Base-by-base conservation (phyloP, 1,140 invertebrate genomes). In the Drosophila auraria region DNA sequence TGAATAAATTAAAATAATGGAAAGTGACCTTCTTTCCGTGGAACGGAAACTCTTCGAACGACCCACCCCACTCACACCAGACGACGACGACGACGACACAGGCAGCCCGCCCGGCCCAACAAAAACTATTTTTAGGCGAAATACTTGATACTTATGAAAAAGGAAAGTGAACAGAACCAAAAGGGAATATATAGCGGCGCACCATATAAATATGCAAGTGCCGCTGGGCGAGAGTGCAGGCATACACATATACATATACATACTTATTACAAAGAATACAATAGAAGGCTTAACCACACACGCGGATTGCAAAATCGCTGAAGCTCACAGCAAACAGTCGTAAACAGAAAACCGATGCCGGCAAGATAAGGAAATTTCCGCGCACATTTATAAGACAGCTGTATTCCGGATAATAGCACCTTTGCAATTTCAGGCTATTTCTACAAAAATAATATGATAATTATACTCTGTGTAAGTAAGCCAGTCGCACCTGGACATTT, bases 121-220 rank as follows among this genome's bases (percentile, higher is more conserved):
- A 30, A 40, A 36, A 62, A 47, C 87, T 90, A 90, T 90, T 91
- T 86, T 56, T 90, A 90, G 87, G 66, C 89, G 0, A 78, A 78
- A 74, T 80, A 80, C 69, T 73, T 73, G 59, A 82, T 75, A 76
- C 71, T 64, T 72, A 86, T 84, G 79, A 89, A 89, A 84, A 90
- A 79, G 84, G 86, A 90, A 89, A 84, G 86, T 90, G 62, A 80
- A 69, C 38, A 47, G 72, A 66, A 64, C 45, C 25, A 72, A 64
- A 77, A 76, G 47, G 74, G 61, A 77, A 83, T 70, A 23, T 44
- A 59, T 59, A 59, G 33, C 36, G 50, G 33, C 36, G 50, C 15
- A 23, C 47, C 51, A 58, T 62, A 64, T 60, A 47, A 56, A 65
- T 61, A 47, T 60, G 45, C 49, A 57, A 20, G 36, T 25, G 54